Conservation (phyloP, 1,140 invertebrate genomes). For the Monochamus saltuarius region DNA sequence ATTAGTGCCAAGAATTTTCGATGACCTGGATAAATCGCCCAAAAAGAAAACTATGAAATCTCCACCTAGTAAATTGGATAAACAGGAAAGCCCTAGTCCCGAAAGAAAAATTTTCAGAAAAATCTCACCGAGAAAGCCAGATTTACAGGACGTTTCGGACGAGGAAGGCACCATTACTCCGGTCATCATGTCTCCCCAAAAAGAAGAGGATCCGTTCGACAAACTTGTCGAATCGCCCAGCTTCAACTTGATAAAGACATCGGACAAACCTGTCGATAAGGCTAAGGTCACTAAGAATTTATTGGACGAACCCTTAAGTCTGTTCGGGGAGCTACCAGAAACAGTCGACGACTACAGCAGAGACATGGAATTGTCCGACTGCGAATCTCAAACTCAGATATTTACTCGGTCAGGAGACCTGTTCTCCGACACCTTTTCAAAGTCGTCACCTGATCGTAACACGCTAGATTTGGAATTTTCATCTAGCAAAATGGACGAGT, state of each 20-base stretch:
- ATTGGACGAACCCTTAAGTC: slow-evolving; percentile 39
- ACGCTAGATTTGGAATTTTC: slow-evolving; percentile 49
- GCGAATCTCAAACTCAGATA: slow-evolving; percentile 58
- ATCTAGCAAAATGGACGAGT: slow-evolving; percentile 41
- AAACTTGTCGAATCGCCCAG: slow-evolving; percentile 55
- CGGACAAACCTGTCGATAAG: slow-evolving; percentile 23
- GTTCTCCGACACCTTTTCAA: slow-evolving; percentile 54
- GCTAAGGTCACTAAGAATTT: slow-evolving; percentile 33
- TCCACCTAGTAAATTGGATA: slow-evolving; percentile 33
- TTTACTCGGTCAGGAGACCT: slow-evolving; percentile 61
- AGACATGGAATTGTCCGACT: slow-evolving; percentile 58
- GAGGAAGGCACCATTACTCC: background rate
- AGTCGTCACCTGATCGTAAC: slow-evolving; percentile 44
- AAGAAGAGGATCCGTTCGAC: slow-evolving; percentile 54
- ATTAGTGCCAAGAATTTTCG: slow-evolving; percentile 57
- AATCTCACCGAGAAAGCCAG: background rate
- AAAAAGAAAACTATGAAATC: slow-evolving; percentile 40
- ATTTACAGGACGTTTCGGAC: too few species aligned
- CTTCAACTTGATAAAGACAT: slow-evolving; percentile 40
- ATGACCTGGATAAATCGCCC: slow-evolving; percentile 55
- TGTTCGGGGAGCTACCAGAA: slow-evolving; percentile 49
- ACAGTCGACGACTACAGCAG: slow-evolving; percentile 56
- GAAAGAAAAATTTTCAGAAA: slow-evolving; percentile 3
- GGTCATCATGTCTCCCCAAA: slow-evolving; percentile 31
- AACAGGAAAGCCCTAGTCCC: background rate